Base-by-base conservation (phyloP, 2,888 invertebrate species). In the Phytoseiulus persimilis region DNA sequence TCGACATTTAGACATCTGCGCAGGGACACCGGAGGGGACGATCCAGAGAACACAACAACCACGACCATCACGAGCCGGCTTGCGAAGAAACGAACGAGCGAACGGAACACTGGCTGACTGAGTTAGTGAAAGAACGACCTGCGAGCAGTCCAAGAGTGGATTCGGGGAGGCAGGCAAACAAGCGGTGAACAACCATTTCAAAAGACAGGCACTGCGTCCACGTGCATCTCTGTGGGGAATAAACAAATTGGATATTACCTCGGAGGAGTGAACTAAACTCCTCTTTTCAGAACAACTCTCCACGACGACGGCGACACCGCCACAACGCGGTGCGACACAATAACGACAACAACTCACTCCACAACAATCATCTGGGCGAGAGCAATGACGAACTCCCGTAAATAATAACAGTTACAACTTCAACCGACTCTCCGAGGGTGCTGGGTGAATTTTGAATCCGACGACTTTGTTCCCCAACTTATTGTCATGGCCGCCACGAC, bases 1-100 rank as follows among this genome's bases (percentile, higher is more conserved):
- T 45, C 32, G 39, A 87, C 87, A 87, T 87, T 87, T 87, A 87
- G 87, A 87, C 87, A 87, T 87, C 87, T 87, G 45, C 45, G 31
- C 65, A 65, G 65, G 65, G 65, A 65, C 65, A 65, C 5, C 23
- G 65, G 18, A 28, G 65, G 65, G 65, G 65, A 11, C 18, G 65
- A 65, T 65, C 1, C 28, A 65, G 65, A 65, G 65, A 65, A 28
- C 65, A 65, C 65, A 65, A 65, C 65, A 65, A 65, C 39, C 65
- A 65, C 65, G 9, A 65, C 65, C 65, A 65, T 65, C 65, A 65
- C 18, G 65, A 65, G 65, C 65, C 18, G 28, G 65, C 65, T 28
- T 6, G 65, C 28, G 65, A 65, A 28, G 23, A 28, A 65, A 65
- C 65, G 65, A 65, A 28, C 65, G 65, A 65, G 18, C 65, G 65